Evolutionary conservation across 2,888 invertebrate genomes (phyloP), one percentile per base, ranked within the genome.

Genomic region (Hydriomena furcata): DNA sequence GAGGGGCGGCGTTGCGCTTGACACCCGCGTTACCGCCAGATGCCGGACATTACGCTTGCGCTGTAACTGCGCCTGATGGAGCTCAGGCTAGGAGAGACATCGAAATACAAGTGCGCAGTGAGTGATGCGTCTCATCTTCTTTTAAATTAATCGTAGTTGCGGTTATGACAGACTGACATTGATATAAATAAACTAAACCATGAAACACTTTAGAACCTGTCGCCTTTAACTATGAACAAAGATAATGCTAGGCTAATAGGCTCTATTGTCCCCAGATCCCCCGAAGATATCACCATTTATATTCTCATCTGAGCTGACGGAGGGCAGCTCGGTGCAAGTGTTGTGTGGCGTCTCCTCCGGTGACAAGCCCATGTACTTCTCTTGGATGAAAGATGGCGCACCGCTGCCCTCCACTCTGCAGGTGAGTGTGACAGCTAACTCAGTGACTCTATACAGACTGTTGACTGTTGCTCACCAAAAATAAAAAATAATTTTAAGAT

Each of bases 281-380:
- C 97, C 97, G n/a, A 94, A 96, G 66, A 94, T 97, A 73, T 96
- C 96, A 61, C 94, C 96, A 23, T 97, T 97, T 81, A 93, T 92
- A 43, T 97, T 97, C 76, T 96, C 97, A 0, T 92, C 94, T 65
- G 95, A 95, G 74, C 91, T 96, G 44, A 94, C 95, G 74, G 94
- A 97, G 84, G 95, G 96, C 61, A 94, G 96, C 74, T 89, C 96
- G 42, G 95, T 94, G 58, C 94, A 96, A 77, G 94, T 96, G 47
- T 93, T 96, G 6, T 96, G 96, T 76, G 94, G 94, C 37, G 94
- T 95, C 49, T 94, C 94, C 45, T 91, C 93, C 7, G 94, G 94
- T 12, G 94, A 94, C 80, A 92, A 93, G 82, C 94, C 94, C 25
- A 89, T 94, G 62, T 93, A 93, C 76, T 94, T 94, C 71, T 91